Evolutionary conservation across 2,888 invertebrate genomes (phyloP).

Genomic region (Uloborus plumipes): DNA sequence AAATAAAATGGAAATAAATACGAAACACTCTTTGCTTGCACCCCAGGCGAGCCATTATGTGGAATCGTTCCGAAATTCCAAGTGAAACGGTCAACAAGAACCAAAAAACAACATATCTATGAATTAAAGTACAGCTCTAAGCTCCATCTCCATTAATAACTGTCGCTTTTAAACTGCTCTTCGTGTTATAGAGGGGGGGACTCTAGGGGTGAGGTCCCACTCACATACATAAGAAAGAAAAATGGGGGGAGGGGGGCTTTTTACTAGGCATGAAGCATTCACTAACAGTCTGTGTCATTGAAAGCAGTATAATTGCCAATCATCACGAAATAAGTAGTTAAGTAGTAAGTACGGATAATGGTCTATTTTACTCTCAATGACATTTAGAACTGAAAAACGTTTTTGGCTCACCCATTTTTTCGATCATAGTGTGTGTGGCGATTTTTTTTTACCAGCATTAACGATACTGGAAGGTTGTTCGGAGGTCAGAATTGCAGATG

Average conservation of each 20-base stretch:
- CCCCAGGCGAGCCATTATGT: conserved; percentile 54
- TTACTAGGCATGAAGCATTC: conserved; percentile 48
- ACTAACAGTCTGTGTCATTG: conserved; percentile 51
- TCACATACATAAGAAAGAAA: conserved; percentile 28
- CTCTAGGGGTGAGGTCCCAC: conserved; percentile 33
- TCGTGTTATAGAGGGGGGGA: conserved; percentile 53
- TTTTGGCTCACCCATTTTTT: conserved; percentile 39
- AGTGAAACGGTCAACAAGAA: conserved; percentile 37
- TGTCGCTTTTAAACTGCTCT: conserved; percentile 57
- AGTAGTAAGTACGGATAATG: conserved; percentile 60
- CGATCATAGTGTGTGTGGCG: conserved; percentile 17
- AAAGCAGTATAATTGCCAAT: conserved; percentile 61
- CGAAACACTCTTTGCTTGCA: conserved; percentile 40
- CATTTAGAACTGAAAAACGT: conserved; percentile 49
- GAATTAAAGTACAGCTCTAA: conserved; percentile 55
- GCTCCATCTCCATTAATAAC: conserved; percentile 61
- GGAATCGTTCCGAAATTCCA: conserved; percentile 51
- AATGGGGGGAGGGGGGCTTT: conserved; percentile 20
- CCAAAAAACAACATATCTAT: conserved; percentile 44
- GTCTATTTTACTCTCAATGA: conserved; percentile 59
- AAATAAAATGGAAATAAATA: conserved; percentile 31
- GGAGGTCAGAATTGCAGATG: conserved; percentile 39
- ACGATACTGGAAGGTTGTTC: conserved; percentile 41
- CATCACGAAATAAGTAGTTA: conserved; percentile 62
- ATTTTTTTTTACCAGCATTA: conserved; percentile 22